Percentiles rank a stretch among this genome's conserved stretches.
Conservation (phyloP, 2,888 invertebrate species). For the Lacanobia wlatinum region DNA sequence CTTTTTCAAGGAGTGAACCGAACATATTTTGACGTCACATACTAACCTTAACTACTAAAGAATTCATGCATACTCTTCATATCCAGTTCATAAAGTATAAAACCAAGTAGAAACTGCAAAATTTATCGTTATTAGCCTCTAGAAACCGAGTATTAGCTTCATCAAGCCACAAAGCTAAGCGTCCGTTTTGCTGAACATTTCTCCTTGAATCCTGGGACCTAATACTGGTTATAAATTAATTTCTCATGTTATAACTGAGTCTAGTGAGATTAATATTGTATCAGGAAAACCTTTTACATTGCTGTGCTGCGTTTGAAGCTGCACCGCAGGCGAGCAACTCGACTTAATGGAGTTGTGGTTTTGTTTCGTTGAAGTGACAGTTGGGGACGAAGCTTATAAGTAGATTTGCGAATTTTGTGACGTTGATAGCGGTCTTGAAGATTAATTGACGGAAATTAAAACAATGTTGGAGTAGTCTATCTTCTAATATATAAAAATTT, state of each 20-base stretch:
- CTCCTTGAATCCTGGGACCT: constrained; percentile 36
- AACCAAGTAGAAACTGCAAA: constrained; percentile 10
- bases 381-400: not conserved
- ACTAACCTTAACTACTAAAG: not conserved
- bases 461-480: too few relatives aligned
- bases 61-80: constrained; percentile 5
- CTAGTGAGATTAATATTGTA: constrained; percentile 82
- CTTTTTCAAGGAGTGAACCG: not conserved
- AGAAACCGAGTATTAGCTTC: constrained; percentile 18
- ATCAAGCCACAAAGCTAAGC: constrained; percentile 20
- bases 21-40: too few relatives aligned
- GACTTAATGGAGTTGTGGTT: constrained; percentile 19
- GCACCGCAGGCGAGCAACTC: constrained; percentile 43
- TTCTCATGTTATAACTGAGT: constrained; percentile 77
- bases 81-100: not conserved
- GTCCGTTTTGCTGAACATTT: constrained; percentile 33
- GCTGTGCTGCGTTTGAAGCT: constrained; percentile 69
- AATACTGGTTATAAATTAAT: constrained; percentile 79
- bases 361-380: constrained; percentile 3
- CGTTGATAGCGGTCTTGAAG: not conserved
- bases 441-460: too few relatives aligned
- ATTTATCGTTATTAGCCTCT: constrained; percentile 18
- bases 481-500: too few relatives aligned
- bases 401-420: constrained; percentile 17
- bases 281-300: constrained; percentile 83